These are phyloP conservation scores for Gallinago media DNA, from an alignment of 2,113 vertebrate genomes.

Conservation along the genomic window DNA sequence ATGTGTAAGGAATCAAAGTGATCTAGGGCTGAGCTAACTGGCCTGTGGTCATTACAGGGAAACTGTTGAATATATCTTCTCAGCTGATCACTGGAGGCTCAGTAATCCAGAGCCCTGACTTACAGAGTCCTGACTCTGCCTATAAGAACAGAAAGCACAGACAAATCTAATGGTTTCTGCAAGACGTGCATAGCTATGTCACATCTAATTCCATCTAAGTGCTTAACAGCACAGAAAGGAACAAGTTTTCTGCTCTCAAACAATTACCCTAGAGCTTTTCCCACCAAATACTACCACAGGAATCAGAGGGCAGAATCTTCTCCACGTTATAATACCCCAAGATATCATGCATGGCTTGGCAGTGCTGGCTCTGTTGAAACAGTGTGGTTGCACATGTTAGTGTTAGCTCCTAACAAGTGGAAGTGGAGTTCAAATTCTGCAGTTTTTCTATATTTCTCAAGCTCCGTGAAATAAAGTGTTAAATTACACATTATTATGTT, in stretches of 20 bases:
- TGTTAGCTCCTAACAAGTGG: background rate
- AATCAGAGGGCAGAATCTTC: background rate
- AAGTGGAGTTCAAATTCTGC: background rate
- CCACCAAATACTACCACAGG: background rate
- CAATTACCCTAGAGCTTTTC: background rate
- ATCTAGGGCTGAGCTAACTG: background rate
- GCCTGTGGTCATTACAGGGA: background rate
- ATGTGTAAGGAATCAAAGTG: background rate
- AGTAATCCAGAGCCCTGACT: background rate
- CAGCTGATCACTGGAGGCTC: background rate
- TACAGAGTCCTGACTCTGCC: background rate
- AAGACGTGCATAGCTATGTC: background rate
- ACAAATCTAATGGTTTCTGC: background rate
- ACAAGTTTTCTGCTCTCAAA: background rate
- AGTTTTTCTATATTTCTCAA: background rate
- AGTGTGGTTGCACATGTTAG: rapidly evolving
- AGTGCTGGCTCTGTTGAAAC: background rate
- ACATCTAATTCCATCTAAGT: background rate
- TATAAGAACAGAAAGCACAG: background rate
- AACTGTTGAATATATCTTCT: background rate
- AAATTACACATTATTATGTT: background rate
- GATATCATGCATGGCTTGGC: background rate
- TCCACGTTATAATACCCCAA: background rate
- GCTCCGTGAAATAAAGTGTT: background rate
- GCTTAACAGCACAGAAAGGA: background rate